These are phyloP conservation scores for Plutella xylostella DNA, from an alignment of 2,888 invertebrate genomes.

Conservation along the genomic window DNA sequence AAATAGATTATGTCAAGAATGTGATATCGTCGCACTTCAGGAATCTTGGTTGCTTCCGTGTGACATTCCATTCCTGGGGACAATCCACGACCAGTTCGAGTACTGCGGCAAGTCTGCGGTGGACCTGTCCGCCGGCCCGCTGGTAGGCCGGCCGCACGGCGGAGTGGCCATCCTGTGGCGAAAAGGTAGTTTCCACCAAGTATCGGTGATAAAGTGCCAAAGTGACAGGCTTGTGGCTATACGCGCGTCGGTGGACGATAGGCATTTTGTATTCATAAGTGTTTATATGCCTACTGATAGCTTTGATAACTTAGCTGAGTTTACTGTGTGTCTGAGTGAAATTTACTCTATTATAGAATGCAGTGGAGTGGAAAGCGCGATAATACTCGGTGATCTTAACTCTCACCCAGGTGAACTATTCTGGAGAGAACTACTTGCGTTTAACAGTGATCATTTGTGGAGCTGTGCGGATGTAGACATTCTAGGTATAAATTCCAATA, in stretches of 20 bases:
- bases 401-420: neutral
- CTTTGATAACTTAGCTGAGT: neutral
- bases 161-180: too few species aligned
- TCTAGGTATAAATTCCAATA: neutral
- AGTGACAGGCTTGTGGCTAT: neutral
- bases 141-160: neutral
- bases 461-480: neutral
- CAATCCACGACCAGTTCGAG: neutral
- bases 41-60: slow-evolving; percentile 1
- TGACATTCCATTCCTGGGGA: too few species aligned
- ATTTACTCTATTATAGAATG: neutral
- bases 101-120: neutral
- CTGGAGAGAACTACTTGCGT: neutral
- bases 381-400: slow-evolving; percentile 5
- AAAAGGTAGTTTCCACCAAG: neutral
- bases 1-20: neutral
- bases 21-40: neutral
- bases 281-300: neutral
- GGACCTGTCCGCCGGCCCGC: neutral
- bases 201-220: neutral
- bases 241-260: neutral
- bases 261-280: neutral
- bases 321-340: neutral
- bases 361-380: neutral
- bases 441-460: neutral